Evolutionary conservation across 2,888 invertebrate species (phyloP), one percentile per base, ranked within the genome.

Genomic region (Yponomeuta evonymella): DNA sequence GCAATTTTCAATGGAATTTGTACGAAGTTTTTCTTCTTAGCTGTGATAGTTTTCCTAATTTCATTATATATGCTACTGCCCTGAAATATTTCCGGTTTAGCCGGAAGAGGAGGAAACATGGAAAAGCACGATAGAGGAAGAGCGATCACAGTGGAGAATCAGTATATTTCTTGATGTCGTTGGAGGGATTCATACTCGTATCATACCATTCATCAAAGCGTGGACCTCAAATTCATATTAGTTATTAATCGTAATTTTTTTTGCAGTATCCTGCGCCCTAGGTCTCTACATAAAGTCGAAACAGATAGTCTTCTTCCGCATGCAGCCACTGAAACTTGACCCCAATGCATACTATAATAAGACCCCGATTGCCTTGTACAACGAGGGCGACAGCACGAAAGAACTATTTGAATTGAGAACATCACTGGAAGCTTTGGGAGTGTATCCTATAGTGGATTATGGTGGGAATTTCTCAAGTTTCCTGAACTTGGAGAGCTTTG

Each of bases 401-500:
- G 91, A 93, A 70, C 78, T 93, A 2, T 71, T 76, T 1, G 85
- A 88, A 12, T 79, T 93, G 0, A 83, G 79, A 63, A 86, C 88
- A 5, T 86, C 91, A 0, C 74, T 93, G 29, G 87, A 86, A 73
- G 77, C 79, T 1, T 78, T 92, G 12, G 92, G 92, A 71, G 90
- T 86, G 2, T 78, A 79, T 65, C 90, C 92, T 0, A 87, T 91
- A 10, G 81, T 87, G 63, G 88, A 93, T 69, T 96, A 95, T 77
- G 93, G 95, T 79, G 96, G 95, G 2, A 95, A 94, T 77, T 95
- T 94, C 79, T 91, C 94, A 0, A 93, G 94, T 72, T 86, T 96
- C 33, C 84, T 96, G 33, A 86, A 93, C 51, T 93, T 94, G 82
- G 93, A 94, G 72, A 94, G 95, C 75, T 94, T 96, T 87, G 95